Evolutionary conservation across 1,140 invertebrate species (phyloP).

Genomic region (Aphidius gifuensis): DNA sequence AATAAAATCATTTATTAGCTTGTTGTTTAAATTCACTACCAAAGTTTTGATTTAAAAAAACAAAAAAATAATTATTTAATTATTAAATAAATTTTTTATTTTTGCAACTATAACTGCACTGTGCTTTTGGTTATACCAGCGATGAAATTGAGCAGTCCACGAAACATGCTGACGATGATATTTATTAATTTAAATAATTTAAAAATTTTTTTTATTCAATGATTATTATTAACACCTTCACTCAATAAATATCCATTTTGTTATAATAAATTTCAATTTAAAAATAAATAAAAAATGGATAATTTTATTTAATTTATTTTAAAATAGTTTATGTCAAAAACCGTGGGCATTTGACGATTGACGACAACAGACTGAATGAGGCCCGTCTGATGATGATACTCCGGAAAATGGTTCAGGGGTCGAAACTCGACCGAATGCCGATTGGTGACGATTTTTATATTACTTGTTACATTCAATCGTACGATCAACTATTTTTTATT

Average conservation of each 20-base stretch:
- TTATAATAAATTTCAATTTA: not conserved
- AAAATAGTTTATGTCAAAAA: not conserved
- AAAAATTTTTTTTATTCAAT: not conserved
- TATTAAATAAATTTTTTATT: not conserved
- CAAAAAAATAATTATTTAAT: not conserved
- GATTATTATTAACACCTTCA: not conserved
- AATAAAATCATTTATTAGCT: not conserved
- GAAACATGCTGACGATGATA: slow-evolving; percentile 40
- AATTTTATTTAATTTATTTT: not conserved
- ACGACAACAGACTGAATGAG: slow-evolving; percentile 16
- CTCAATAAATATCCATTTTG: not conserved
- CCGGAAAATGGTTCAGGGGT: slow-evolving; percentile 46
- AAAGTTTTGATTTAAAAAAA: not conserved
- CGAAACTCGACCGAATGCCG: slow-evolving; percentile 19
- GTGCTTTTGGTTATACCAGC: slow-evolving; percentile 34
- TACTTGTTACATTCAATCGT: too few relatives aligned
- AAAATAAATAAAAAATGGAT: not conserved
- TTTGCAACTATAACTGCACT: too few relatives aligned
- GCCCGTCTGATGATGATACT: slow-evolving; percentile 23
- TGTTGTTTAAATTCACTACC: not conserved
- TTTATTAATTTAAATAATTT: not conserved
- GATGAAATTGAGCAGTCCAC: slow-evolving; percentile 38
- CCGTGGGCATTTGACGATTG: not conserved
- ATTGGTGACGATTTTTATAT: too few relatives aligned
- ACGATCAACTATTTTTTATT: too few relatives aligned